A percentile compares a stretch with the other conserved stretches of the same genome.
Evolutionary conservation across 2,888 invertebrate species (phyloP).

Genomic region (Lamproptera curius): DNA sequence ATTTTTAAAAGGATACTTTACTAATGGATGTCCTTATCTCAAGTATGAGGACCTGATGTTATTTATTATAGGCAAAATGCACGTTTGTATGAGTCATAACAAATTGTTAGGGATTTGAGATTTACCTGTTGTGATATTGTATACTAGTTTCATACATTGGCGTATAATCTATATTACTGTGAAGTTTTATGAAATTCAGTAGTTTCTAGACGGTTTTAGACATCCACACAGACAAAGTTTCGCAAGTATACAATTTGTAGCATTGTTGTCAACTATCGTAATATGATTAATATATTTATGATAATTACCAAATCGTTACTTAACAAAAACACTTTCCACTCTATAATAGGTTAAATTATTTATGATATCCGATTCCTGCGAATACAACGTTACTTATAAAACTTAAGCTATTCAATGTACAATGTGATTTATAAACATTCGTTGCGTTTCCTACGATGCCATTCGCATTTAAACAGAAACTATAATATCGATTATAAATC

Average conservation of each 20-base stretch:
- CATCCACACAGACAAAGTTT: not conserved
- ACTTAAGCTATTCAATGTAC: not conserved
- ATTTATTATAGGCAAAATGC: constrained; percentile 9
- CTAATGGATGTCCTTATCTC: constrained; percentile 17
- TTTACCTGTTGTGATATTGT: too few species aligned
- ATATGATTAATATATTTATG: not conserved
- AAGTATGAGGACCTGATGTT: constrained; percentile 13
- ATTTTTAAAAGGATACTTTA: constrained; percentile 5
- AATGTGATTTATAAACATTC: not conserved
- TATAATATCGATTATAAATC: constrained; percentile 21
- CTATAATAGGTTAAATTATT: not conserved
- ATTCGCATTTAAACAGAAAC: constrained; percentile 12
- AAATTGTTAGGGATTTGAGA: too few species aligned
- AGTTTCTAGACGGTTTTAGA: too few species aligned
- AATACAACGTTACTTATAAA: not conserved
- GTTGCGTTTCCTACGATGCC: not conserved
- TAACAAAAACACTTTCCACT: not conserved
- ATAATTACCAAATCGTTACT: not conserved
- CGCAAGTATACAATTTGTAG: too few species aligned
- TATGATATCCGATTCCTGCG: not conserved
- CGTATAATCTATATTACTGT: too few species aligned
- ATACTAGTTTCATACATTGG: too few species aligned
- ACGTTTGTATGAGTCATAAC: constrained; percentile 8
- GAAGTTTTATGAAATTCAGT: too few species aligned
- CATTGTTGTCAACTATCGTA: not conserved